A percentile compares a stretch with the other conserved stretches of the same genome.
These are phyloP conservation scores for Stegana nigrithorax DNA, from an alignment of 2,888 invertebrate genomes.

Conservation along the genomic window DNA sequence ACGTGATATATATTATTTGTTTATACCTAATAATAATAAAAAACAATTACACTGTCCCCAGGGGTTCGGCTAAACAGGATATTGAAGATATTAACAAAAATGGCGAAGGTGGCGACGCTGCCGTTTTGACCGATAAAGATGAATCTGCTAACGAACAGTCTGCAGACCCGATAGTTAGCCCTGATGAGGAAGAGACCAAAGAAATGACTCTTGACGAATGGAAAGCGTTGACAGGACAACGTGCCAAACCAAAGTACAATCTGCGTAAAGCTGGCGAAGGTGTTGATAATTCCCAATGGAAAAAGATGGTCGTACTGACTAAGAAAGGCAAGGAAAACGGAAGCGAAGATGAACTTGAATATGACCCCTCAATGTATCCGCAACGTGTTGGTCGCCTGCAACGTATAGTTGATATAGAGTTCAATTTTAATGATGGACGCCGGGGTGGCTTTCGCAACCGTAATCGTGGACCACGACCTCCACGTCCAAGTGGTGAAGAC, in stretches of 20 bases:
- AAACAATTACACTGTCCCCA: too few species aligned
- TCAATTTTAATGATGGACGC: conserved; percentile 85
- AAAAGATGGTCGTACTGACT: conserved; percentile 86
- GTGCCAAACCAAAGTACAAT: conserved; percentile 89
- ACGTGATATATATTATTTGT: too few species aligned
- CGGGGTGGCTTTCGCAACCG: conserved; percentile 77
- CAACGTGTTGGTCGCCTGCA: conserved; percentile 89
- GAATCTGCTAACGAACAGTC: conserved; percentile 64
- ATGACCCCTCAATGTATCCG: conserved; percentile 82
- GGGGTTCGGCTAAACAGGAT: conserved; percentile 93
- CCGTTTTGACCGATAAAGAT: conserved; percentile 60
- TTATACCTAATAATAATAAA: too few species aligned
- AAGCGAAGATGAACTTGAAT: conserved; percentile 77
- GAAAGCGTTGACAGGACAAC: conserved; percentile 82
- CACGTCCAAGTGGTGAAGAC: background rate
- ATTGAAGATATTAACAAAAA: conserved; percentile 73
- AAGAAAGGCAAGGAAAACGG: conserved; percentile 73
- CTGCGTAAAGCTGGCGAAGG: conserved; percentile 95
- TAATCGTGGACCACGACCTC: conserved; percentile 1
- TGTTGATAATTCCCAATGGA: conserved; percentile 91
- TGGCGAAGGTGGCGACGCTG: conserved; percentile 38
- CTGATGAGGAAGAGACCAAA: conserved; percentile 82
- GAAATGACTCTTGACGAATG: conserved; percentile 95
- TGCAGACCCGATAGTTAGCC: conserved; percentile 65
- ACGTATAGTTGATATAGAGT: conserved; percentile 87